Evolutionary conservation across 2,113 vertebrate genomes (phyloP).

Genomic region (Gila orcuttii): DNA sequence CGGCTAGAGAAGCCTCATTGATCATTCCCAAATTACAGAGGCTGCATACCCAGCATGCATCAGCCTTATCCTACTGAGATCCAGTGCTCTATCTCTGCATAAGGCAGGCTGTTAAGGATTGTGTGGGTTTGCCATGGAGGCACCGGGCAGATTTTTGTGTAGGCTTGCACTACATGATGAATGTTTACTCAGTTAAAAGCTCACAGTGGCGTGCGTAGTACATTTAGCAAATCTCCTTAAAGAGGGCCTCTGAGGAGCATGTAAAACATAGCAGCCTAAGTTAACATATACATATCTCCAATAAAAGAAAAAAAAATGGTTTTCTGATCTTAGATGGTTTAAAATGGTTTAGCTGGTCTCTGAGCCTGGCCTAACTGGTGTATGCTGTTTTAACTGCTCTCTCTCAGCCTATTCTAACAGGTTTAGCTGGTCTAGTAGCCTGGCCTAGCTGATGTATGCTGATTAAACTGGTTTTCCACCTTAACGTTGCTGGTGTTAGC

Average conservation of each 20-base stretch:
- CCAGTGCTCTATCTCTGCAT: constrained; percentile 26
- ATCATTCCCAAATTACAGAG: constrained; percentile 44
- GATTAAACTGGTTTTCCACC: background rate
- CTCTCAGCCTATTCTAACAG: background rate
- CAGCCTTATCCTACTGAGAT: constrained; percentile 20
- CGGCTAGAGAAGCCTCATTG: constrained; percentile 26
- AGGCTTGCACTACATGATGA: constrained; percentile 14
- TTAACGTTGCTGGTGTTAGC: background rate
- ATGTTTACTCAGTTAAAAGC: constrained; percentile 27
- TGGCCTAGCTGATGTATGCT: background rate
- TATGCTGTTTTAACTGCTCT: background rate
- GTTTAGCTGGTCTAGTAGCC: too few relatives aligned
- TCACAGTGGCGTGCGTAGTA: background rate
- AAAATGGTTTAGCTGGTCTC: background rate
- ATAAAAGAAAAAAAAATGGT: background rate
- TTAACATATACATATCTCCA: background rate
- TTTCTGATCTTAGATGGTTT: background rate
- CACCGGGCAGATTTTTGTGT: constrained; percentile 4
- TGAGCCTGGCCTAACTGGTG: background rate
- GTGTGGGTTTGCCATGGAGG: constrained; percentile 35
- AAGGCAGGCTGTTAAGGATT: constrained; percentile 17
- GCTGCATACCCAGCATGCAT: constrained; percentile 35
- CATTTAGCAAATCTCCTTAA: constrained; percentile 7
- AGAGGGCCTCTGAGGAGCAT: background rate
- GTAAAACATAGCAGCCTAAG: background rate